Base-by-base conservation (phyloP, 2,797 vertebrate genomes). In the Chrosomus eos region DNA sequence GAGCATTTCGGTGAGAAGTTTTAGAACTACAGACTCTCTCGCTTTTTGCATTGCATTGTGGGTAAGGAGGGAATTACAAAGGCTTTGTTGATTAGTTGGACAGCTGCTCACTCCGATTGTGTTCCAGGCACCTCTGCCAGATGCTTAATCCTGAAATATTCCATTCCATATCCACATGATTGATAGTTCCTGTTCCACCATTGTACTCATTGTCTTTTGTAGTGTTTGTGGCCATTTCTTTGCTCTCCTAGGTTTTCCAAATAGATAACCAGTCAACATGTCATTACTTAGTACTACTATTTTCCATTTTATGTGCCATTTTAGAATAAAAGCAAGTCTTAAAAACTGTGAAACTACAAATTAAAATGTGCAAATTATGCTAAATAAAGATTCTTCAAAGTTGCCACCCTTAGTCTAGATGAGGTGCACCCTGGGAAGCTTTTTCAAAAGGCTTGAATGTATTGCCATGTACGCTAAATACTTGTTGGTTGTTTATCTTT, bases 71-170 rank as follows among this genome's bases (percentile, higher is more conserved):
- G 58, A 77, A 55, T 92, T 91, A 90, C 75, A 11, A 86, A 23
- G 67, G 90, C 93, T 94, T 93, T 93, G 90, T 90, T 93, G 92
- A 92, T 90, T 77, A 89, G 89, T 88, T 88, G 89, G 91, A 90
- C 91, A 91, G 90, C 92, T 92, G 92, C 89, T 81, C 1, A 90
- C 89, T 88, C 87, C 89, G 86, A 64, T 85, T 89, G 91, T 91
- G 92, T 88, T 87, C 87, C 73, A 70, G 87, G 87, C 85, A 86
- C 83, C 31, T 85, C 81, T 87, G 88, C 89, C 85, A 82, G 72
- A 80, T 83, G 87, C 86, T 90, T 90, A 92, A 94, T 92, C 88
- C 33, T 43, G 82, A 84, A 81, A 73, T 48, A 81, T 90, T 86
- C 40, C 88, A 81, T 88, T 72, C 33, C 38, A 68, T 51, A 40